A percentile compares a stretch with the other conserved stretches of the same genome.
phyloP scores from a whole-genome alignment of 2,888 invertebrate genomes.

The Chrysotoxum bicinctum region DNA sequence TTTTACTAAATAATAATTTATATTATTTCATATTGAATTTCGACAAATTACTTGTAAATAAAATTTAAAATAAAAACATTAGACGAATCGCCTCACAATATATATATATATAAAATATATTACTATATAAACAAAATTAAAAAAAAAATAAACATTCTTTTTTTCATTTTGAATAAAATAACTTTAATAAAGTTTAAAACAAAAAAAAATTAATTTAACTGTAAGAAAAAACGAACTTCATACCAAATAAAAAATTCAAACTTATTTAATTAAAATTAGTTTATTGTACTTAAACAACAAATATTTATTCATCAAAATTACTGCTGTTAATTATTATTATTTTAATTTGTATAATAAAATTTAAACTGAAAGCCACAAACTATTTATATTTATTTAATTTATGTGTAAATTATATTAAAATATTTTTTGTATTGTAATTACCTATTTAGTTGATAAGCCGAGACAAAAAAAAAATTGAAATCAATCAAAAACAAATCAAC shows the following conservation, averaged over 20 bases:
- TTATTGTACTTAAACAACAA: slow-evolving; percentile 48
- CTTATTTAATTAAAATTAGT: slow-evolving; percentile 28
- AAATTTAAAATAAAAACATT: slow-evolving; percentile 23
- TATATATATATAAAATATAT: slow-evolving; percentile 53
- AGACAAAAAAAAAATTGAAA: slow-evolving; percentile 70
- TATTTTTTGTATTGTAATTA: slow-evolving; percentile 68
- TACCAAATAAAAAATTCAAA: slow-evolving; percentile 63
- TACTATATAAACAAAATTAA: neutral
- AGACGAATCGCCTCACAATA: slow-evolving; percentile 73
- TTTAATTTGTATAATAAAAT: slow-evolving; percentile 35
- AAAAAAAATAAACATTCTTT: slow-evolving; percentile 20
- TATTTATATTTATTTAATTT: slow-evolving; percentile 72
- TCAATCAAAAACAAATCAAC: slow-evolving; percentile 66
- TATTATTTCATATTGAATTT: slow-evolving; percentile 49
- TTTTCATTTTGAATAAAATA: slow-evolving; percentile 49
- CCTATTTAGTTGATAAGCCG: slow-evolving; percentile 56
- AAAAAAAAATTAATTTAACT: slow-evolving; percentile 20
- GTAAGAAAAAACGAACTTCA: slow-evolving; percentile 56
- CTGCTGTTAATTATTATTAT: slow-evolving; percentile 56
- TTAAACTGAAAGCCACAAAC: slow-evolving; percentile 36
- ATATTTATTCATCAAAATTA: slow-evolving; percentile 71
- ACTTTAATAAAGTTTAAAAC: slow-evolving; percentile 41
- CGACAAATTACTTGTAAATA: slow-evolving; percentile 61
- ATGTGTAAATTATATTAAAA: slow-evolving; percentile 74
- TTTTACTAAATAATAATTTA: slow-evolving; percentile 39